Conservation (phyloP, 2,888 invertebrate genomes). For the Netelia inedita region DNA sequence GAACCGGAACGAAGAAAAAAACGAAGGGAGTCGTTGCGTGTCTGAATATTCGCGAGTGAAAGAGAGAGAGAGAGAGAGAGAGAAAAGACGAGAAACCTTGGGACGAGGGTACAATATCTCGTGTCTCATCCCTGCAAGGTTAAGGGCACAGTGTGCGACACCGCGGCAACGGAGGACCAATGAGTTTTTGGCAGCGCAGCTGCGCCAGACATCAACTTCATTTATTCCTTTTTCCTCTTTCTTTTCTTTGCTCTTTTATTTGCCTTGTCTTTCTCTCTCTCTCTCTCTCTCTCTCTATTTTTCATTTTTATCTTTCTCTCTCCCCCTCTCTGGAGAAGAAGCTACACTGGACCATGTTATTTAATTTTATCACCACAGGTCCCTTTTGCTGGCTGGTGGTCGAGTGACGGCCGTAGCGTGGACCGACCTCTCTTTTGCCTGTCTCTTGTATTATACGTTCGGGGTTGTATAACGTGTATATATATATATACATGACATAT, state of each 20-base stretch:
- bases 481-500: not conserved
- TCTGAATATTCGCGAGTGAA: not conserved
- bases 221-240: slow-evolving; percentile 69
- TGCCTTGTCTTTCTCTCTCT: slow-evolving; percentile 28
- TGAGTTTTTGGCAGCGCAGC: slow-evolving; percentile 75
- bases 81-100: slow-evolving; percentile 15
- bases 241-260: slow-evolving; percentile 49
- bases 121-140: slow-evolving; percentile 62
- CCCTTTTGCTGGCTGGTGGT: not conserved
- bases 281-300: slow-evolving; percentile 38
- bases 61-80: slow-evolving; percentile 4
- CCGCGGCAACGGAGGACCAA: slow-evolving; percentile 66
- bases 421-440: not conserved
- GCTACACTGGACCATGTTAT: slow-evolving; percentile 18
- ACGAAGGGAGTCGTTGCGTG: slow-evolving; percentile 7
- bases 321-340: slow-evolving; percentile 24
- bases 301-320: slow-evolving; percentile 35
- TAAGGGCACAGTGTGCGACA: slow-evolving; percentile 54
- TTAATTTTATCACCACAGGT: slow-evolving; percentile 34
- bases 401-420: not conserved
- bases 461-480: not conserved
- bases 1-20: slow-evolving; percentile 34
- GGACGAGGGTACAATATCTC: slow-evolving; percentile 49
- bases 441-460: not conserved
- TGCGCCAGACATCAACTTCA: slow-evolving; percentile 72